Conservation (phyloP, 2,888 invertebrate species). For the Eristalis pertinax region DNA sequence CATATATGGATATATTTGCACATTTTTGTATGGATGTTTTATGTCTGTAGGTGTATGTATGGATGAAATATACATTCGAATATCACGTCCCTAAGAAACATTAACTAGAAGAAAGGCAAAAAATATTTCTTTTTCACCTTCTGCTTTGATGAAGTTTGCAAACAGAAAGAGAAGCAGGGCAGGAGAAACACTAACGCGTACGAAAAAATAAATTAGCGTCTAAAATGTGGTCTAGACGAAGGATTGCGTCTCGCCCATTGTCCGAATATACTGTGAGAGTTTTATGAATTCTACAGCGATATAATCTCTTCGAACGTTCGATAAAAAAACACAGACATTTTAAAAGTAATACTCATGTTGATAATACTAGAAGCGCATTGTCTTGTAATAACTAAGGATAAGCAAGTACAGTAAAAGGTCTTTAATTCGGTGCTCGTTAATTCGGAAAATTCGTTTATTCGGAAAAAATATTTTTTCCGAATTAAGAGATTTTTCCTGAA, state of each 20-base stretch:
- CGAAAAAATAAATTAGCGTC: constrained; percentile 58
- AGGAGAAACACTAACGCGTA: constrained; percentile 28
- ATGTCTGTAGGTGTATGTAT: background rate
- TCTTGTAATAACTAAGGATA: background rate
- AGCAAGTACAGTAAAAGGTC: too few relatives aligned
- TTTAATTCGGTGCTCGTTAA: too few relatives aligned
- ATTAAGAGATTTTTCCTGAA: too few relatives aligned
- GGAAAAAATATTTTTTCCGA: too few relatives aligned
- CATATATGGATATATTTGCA: background rate
- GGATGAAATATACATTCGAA: constrained; percentile 21
- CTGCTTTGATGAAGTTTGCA: constrained; percentile 25
- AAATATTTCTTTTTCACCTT: constrained; percentile 40
- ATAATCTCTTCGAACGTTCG: constrained; percentile 39
- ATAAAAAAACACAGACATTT: background rate
- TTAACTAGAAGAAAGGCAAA: constrained; percentile 32
- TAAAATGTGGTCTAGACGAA: constrained; percentile 65
- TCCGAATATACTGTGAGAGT: constrained; percentile 55
- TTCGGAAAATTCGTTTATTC: too few relatives aligned
- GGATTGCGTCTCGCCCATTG: constrained; percentile 46
- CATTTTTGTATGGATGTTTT: background rate
- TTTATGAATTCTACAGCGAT: constrained; percentile 27
- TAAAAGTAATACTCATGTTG: background rate
- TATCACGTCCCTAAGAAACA: constrained; percentile 35
- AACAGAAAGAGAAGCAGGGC: background rate
- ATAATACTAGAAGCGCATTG: background rate